Base-by-base conservation (phyloP, 1,140 invertebrate genomes). In the Zaprionus taronus region DNA sequence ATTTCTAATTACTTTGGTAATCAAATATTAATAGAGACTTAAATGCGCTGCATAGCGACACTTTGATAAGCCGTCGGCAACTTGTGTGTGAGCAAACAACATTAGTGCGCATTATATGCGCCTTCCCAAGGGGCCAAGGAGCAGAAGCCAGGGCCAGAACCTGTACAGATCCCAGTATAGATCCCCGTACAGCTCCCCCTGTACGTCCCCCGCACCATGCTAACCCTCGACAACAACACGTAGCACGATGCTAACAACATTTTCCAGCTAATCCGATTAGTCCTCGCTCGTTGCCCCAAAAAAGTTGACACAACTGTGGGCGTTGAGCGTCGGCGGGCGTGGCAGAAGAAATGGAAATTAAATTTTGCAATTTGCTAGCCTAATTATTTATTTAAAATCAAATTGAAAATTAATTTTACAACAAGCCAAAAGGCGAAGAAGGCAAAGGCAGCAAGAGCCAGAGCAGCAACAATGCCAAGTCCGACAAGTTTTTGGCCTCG, bases 371-470 rank as follows among this genome's bases (percentile, higher is more conserved):
- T 91, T 91, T 91, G 90, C 83, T 77, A 91, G 77, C 85, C 85
- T 91, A 92, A 91, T 91, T 91, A 91, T 91, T 91, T 91, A 91
- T 91, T 91, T 91, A 91, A 91, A 89, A 91, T 83, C 83, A 91
- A 91, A 91, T 91, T 91, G 91, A 91, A 91, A 91, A 91, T 91
- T 91, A 91, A 91, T 91, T 91, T 91, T 91, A 91, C 85, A 91
- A 85, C 91, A 89, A 81, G 86, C 70, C 72, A 68, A 63, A 66
- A 63, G 20, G 31, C 17, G 26, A 22, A 66, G 65, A 57, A 24
- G 55, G 55, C 57, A 58, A 58, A 38, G 44, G 53, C 24, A 49
- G 17, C 7, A 41, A 28, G 44, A 63, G 5, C 60, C 20, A 28
- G 41, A 77, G 68, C 58, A 63, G 44, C 65, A 64, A 41, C 69